Conservation (phyloP, 2,113 vertebrate genomes). For the Saguinus midas region DNA sequence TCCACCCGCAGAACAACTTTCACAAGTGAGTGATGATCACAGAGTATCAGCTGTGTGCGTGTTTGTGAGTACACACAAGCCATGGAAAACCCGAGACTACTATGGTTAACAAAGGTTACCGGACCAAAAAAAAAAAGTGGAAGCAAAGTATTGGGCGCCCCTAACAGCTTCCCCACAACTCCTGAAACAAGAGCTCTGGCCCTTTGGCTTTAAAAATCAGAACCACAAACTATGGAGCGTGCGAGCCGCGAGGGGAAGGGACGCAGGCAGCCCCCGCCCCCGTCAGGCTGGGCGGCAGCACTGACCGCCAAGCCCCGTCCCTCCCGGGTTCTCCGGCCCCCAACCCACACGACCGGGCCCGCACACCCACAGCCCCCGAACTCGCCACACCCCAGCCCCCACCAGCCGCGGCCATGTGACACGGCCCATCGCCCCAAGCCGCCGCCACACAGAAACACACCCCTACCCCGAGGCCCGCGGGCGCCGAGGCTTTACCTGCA, state of each 20-base stretch:
- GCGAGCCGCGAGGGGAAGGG: not conserved
- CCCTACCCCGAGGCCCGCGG: slow-evolving; percentile 10
- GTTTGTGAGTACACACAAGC: not conserved
- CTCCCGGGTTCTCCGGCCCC: not conserved
- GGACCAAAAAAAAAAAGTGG: slow-evolving; percentile 1
- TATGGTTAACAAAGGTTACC: slow-evolving; percentile 54
- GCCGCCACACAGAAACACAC: slow-evolving; percentile 41
- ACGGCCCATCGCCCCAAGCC: not conserved
- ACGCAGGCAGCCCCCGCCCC: not conserved
- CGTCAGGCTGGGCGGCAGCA: not conserved
- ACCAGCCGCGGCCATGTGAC: slow-evolving; percentile 48
- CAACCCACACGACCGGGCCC: not conserved
- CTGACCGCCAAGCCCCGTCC: not conserved
- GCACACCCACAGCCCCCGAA: not conserved
- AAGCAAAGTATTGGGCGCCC: slow-evolving; percentile 46
- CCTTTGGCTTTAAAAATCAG: slow-evolving; percentile 10
- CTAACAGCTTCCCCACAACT: slow-evolving; percentile 30
- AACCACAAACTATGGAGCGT: not conserved
- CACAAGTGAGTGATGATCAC: not conserved
- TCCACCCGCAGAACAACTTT: slow-evolving; percentile 64
- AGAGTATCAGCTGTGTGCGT: not conserved
- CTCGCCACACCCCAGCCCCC: slow-evolving; percentile 62
- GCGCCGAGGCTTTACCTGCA: slow-evolving; percentile 62
- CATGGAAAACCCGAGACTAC: not conserved
- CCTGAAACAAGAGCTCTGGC: slow-evolving; percentile 10